A percentile compares a stretch with the other conserved stretches of the same genome.
phyloP scores from a whole-genome alignment of 1,140 invertebrate genomes.

The Globodera ellingtonae region DNA sequence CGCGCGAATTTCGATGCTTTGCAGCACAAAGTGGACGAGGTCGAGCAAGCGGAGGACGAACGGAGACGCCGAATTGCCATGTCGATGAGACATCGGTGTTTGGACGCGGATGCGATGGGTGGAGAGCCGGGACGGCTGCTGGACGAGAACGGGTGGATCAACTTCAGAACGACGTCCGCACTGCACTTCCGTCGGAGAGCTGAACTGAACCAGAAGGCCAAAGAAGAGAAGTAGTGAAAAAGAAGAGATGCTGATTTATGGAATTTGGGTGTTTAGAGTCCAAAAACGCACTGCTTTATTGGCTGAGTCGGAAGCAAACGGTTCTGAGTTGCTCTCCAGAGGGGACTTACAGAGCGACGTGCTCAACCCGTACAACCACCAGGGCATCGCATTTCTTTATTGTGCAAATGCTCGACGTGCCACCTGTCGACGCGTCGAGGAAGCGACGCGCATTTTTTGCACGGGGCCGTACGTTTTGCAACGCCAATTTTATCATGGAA shows the following conservation, averaged over 20 bases:
- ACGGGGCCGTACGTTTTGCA: slow-evolving; percentile 70
- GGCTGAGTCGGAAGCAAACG: slow-evolving; percentile 2
- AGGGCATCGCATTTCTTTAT: slow-evolving; percentile 83
- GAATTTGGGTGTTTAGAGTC: slow-evolving; percentile 8
- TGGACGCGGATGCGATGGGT: slow-evolving; percentile 19
- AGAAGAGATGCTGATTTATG: neutral
- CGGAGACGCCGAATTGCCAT: slow-evolving; percentile 17
- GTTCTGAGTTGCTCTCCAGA: neutral
- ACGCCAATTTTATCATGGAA: slow-evolving; percentile 74
- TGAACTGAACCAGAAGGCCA: slow-evolving; percentile 31
- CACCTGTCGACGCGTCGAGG: slow-evolving; percentile 73
- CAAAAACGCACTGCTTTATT: slow-evolving; percentile 13
- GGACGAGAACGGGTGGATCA: slow-evolving; percentile 19
- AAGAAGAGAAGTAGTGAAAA: slow-evolving; percentile 44
- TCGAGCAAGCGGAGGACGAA: slow-evolving; percentile 7
- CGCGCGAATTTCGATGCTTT: slow-evolving; percentile 14
- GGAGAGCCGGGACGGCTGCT: slow-evolving; percentile 25
- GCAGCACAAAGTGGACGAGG: slow-evolving; percentile 17
- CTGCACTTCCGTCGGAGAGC: slow-evolving; percentile 33
- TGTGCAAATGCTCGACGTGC: slow-evolving; percentile 85
- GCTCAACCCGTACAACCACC: slow-evolving; percentile 82
- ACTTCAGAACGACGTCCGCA: slow-evolving; percentile 37
- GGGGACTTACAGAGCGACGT: slow-evolving; percentile 71
- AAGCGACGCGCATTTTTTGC: slow-evolving; percentile 56
- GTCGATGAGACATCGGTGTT: slow-evolving; percentile 11